These are phyloP conservation scores for Aphelocoma californica DNA, from an alignment of 2,797 vertebrate species.

Conservation along the genomic window DNA sequence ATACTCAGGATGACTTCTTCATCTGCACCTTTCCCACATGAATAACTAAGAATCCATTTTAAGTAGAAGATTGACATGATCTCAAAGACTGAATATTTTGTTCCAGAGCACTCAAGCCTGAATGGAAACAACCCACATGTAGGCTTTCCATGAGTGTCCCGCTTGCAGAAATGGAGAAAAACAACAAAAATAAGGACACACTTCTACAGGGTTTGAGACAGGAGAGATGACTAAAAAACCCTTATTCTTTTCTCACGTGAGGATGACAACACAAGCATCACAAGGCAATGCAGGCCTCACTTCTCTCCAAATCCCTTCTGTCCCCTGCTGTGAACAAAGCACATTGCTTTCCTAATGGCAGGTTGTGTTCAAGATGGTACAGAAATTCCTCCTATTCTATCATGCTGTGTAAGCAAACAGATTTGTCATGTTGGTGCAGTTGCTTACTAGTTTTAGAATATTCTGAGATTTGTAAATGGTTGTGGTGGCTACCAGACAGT, in stretches of 20 bases:
- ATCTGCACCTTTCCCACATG: neutral
- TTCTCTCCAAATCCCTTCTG: neutral
- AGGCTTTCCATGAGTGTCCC: neutral
- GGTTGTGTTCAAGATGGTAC: neutral
- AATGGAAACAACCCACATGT: neutral
- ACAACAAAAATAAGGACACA: neutral
- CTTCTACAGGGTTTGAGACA: neutral
- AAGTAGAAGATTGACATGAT: neutral
- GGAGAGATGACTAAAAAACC: neutral
- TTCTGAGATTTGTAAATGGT: neutral
- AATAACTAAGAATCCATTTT: neutral
- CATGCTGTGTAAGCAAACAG: neutral
- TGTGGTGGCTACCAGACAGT: neutral
- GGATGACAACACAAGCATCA: neutral
- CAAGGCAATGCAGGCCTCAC: neutral
- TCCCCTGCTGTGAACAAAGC: neutral
- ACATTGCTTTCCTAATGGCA: neutral
- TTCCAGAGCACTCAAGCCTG: neutral
- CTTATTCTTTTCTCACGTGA: neutral
- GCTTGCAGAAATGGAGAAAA: neutral
- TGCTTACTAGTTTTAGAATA: neutral
- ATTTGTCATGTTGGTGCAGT: neutral
- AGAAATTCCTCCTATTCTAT: neutral
- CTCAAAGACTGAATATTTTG: neutral
- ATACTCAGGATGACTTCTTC: neutral